Conservation (phyloP, 2,113 vertebrate genomes). For the Microcebus tavaratra region DNA sequence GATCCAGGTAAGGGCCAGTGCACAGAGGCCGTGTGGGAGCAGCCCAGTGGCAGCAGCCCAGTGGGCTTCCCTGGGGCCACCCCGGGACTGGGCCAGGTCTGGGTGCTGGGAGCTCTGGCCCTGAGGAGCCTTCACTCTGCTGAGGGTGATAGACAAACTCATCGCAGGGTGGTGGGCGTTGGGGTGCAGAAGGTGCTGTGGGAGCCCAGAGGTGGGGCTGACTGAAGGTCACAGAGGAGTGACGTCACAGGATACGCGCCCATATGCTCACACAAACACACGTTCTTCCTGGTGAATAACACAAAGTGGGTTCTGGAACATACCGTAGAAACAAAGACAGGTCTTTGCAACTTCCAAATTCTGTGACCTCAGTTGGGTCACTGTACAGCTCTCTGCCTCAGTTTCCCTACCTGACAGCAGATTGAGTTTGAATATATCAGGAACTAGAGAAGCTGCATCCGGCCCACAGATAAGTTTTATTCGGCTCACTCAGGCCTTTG, state of each 20-base stretch:
- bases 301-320: neutral
- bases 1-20: slow-evolving; percentile 88
- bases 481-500: neutral
- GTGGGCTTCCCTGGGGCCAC: neutral
- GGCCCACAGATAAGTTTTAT: neutral
- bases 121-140: neutral
- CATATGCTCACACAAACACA: rapidly evolving
- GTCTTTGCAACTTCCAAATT: neutral
- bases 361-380: neutral
- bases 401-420: neutral
- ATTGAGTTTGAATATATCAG: neutral
- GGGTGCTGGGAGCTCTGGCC: no score
- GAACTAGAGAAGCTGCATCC: neutral
- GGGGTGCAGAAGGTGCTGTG: neutral
- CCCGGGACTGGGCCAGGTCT: neutral
- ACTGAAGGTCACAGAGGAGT: rapidly evolving
- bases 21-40: rapidly evolving
- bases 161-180: neutral
- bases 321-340: neutral
- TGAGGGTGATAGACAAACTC: neutral
- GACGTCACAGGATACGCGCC: no score
- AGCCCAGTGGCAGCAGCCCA: neutral
- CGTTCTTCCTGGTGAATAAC: neutral
- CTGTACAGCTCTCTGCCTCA: neutral
- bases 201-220: neutral